phyloP scores from a whole-genome alignment of 2,113 vertebrate species.

The Mesocricetus auratus region DNA sequence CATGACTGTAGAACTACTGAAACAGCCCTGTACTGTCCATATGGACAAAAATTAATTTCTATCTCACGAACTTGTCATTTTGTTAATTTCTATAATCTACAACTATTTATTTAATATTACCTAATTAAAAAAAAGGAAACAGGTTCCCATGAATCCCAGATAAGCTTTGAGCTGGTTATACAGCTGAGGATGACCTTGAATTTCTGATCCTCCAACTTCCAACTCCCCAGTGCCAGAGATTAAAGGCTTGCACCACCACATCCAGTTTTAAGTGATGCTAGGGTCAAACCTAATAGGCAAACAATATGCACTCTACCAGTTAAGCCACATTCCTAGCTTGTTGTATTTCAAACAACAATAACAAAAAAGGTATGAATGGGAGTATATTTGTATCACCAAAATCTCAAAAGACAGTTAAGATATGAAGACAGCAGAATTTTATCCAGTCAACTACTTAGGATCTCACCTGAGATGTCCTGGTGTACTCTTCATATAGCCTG shows the following conservation, averaged over 20 bases:
- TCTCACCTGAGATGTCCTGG: slow-evolving; percentile 95
- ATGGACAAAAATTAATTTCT: slow-evolving; percentile 48
- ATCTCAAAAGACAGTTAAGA: slow-evolving; percentile 52
- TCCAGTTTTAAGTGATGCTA: not conserved
- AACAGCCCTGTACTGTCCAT: not conserved
- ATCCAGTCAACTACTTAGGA: slow-evolving; percentile 28
- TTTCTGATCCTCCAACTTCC: not conserved
- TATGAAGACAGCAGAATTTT: slow-evolving; percentile 21
- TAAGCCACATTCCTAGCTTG: too few species aligned
- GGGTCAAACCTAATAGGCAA: not conserved
- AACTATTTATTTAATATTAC: slow-evolving; percentile 43
- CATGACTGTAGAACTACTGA: not conserved
- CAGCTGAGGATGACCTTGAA: not conserved
- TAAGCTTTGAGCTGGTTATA: not conserved
- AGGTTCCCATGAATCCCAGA: not conserved
- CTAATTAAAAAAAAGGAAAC: not conserved
- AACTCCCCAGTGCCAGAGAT: not conserved
- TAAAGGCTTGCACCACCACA: not conserved
- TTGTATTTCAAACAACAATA: slow-evolving; percentile 45
- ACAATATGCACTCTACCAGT: not conserved
- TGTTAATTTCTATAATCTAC: slow-evolving; percentile 41
- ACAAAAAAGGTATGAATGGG: not conserved
- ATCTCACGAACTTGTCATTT: slow-evolving; percentile 10
- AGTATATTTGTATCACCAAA: slow-evolving; percentile 18
- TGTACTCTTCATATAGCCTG: slow-evolving; percentile 95